These are phyloP conservation scores for Crotophaga sulcirostris DNA, from an alignment of 2,113 vertebrate species.

Conservation along the genomic window DNA sequence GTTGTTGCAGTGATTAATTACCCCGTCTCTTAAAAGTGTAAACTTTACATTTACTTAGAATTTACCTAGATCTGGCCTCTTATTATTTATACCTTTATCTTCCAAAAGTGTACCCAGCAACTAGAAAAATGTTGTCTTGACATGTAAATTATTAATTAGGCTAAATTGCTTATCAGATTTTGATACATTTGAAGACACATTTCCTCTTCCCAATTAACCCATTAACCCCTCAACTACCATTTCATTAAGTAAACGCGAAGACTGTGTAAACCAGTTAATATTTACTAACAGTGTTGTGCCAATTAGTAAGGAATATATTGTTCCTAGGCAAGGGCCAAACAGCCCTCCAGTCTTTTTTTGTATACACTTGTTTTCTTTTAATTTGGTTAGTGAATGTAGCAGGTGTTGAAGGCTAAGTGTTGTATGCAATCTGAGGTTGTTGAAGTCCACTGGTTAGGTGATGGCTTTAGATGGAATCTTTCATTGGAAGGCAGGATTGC, in stretches of 20 bases:
- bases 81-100: not conserved
- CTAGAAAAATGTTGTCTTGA: not conserved
- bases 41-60: not conserved
- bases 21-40: not conserved
- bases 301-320: conserved; percentile 59
- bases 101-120: not conserved
- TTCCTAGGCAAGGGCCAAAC: not conserved
- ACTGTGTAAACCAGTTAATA: conserved; percentile 44
- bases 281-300: conserved; percentile 7
- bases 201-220: conserved; percentile 39
- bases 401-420: conserved; percentile 22
- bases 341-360: conserved; percentile 24
- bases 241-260: conserved; percentile 30
- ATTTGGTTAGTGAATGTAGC: conserved; percentile 17
- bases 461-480: not conserved
- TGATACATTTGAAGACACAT: conserved; percentile 12
- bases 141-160: conserved; percentile 39
- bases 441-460: conserved; percentile 9
- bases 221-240: conserved; percentile 64
- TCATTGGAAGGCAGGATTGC: not conserved
- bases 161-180: conserved; percentile 40
- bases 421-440: not conserved
- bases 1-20: not conserved
- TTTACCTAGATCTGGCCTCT: not conserved
- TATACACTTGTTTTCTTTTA: conserved; percentile 15